Conservation (phyloP, 1,140 invertebrate genomes). For the Alviniconcha marisindica region DNA sequence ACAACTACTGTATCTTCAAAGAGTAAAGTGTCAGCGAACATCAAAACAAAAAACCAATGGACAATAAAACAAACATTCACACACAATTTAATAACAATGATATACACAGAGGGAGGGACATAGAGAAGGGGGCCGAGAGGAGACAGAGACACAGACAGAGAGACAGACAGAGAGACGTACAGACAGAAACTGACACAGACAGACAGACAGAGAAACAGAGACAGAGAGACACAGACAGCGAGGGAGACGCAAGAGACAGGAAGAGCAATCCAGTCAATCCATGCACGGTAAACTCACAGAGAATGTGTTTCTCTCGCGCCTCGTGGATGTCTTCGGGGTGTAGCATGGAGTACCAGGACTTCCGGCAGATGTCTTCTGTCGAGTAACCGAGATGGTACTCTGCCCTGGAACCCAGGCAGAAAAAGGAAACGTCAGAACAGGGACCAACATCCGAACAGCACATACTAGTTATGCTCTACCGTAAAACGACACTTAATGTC, state of each 20-base stretch:
- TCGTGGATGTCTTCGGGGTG: constrained; percentile 73
- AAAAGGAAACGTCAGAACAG: no score
- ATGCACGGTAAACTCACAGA: constrained; percentile 69
- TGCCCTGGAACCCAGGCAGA: constrained; percentile 67
- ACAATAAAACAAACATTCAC: no score
- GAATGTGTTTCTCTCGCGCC: constrained; percentile 71
- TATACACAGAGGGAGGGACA: not conserved
- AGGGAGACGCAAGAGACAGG: constrained; percentile 23
- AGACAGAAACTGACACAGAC: no score
- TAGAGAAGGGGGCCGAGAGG: not conserved
- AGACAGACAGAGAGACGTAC: not conserved
- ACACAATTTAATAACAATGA: no score
- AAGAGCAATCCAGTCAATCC: no score
- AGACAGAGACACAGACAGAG: not conserved
- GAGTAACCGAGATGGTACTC: constrained; percentile 69
- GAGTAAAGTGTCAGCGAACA: no score
- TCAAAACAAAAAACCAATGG: no score
- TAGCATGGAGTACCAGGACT: constrained; percentile 73
- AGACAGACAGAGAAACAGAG: no score
- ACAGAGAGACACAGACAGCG: not conserved
- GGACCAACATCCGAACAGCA: no score
- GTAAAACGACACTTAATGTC: no score
- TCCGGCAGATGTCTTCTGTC: constrained; percentile 62
- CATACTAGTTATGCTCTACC: no score
- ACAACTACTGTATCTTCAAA: no score